These are phyloP conservation scores for Pseudopipra pipra DNA, from an alignment of 2,113 vertebrate genomes.

Conservation along the genomic window DNA sequence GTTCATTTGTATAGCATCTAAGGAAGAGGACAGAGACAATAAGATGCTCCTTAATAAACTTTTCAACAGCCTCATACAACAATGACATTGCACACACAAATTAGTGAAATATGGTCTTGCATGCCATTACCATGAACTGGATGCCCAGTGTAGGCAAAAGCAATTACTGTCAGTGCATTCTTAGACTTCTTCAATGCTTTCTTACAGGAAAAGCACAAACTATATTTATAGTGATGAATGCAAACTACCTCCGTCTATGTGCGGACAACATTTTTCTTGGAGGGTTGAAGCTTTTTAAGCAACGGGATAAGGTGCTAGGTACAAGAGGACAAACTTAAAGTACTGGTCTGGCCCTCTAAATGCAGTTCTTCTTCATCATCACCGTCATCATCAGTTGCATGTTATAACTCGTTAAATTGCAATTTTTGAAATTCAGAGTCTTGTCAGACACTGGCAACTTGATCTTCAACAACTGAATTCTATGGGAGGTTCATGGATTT, in stretches of 20 bases:
- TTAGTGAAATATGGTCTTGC: neutral
- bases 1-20: neutral
- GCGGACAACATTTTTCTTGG: neutral
- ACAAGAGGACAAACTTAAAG: neutral
- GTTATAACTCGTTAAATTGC: neutral
- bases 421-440: neutral
- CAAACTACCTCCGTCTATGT: neutral
- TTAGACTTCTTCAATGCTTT: neutral
- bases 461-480: neutral
- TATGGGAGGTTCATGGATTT: neutral
- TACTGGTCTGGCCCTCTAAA: neutral
- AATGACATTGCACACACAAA: neutral
- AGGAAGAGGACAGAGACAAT: neutral
- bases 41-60: neutral
- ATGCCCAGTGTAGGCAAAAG: neutral
- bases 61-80: neutral
- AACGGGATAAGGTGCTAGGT: neutral
- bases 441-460: neutral
- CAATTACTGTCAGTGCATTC: neutral
- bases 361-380: neutral
- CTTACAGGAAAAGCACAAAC: neutral
- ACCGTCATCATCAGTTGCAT: neutral
- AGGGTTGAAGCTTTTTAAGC: neutral
- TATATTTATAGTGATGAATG: neutral
- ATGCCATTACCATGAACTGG: neutral